Evolutionary conservation across 1,140 invertebrate species (phyloP), one percentile per base, ranked within the genome.

Genomic region (Rhagoletis zephyria): DNA sequence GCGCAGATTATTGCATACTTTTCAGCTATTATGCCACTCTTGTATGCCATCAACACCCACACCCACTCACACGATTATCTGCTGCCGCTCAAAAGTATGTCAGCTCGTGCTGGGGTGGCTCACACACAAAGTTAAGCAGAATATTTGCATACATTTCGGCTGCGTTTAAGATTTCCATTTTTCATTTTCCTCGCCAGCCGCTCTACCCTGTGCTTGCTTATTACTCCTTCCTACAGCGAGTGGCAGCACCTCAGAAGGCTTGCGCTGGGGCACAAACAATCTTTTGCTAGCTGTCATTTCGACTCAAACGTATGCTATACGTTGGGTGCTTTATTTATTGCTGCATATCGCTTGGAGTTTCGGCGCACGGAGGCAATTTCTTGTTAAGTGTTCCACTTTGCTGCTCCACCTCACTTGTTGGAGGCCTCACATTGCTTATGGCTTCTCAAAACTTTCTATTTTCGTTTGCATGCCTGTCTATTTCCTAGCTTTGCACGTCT

Each of bases 1-100:
- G 48, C 74, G n/a, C 16, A 81, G 45, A 59, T 81, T 81, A 81
- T 81, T 81, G 74, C 74, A 81, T 81, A 81, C 48, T 81, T 81
- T 81, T 48, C 42, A 56, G 48, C 74, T 81, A 81, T 81, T 19
- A 56, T 81, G 48, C 48, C 74, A 81, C 48, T 59, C 74, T 81
- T 6, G 16, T 48, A 81, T 81, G 45, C 14, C 48, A 74, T 51
- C 14, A 30, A 30, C 30, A 30, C 30, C 30, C 30, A 30, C 70
- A 45, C 42, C 40, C 40, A 42, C 14, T 30, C 74, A 56, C 4
- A 19, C 74, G 48, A 12, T 16, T 74, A 48, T 48, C 9, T 81
- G 74, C n/a, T 81, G n/a, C 1, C n/a, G 74, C 74, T 14, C 16
- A 16, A 81, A 81, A 81, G 51, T 56, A 56, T 81, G 48, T 51